Evolutionary conservation across 2,113 vertebrate species (phyloP).

Genomic region (Diglossa brunneiventris): DNA sequence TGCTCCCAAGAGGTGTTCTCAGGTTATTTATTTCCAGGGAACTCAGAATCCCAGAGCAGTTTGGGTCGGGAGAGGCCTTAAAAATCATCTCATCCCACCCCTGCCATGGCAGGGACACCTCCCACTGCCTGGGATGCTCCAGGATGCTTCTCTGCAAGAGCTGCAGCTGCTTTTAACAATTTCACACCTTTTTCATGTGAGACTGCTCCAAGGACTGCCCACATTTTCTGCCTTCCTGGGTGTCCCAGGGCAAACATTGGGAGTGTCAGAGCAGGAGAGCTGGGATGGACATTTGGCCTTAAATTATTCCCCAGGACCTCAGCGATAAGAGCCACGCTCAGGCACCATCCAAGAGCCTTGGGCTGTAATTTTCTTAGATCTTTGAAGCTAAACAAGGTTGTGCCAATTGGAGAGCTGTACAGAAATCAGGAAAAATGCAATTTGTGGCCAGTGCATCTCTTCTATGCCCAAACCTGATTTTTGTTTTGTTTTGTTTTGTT

Average conservation of each 20-base stretch:
- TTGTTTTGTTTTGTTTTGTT: background rate
- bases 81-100: background rate
- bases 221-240: background rate
- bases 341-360: background rate
- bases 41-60: background rate
- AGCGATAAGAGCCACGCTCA: background rate
- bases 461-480: background rate
- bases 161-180: background rate
- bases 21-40: background rate
- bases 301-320: background rate
- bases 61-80: background rate
- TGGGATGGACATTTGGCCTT: background rate
- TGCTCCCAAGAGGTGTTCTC: background rate
- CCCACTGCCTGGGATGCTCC: background rate
- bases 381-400: constrained; percentile 7
- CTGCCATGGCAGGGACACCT: background rate
- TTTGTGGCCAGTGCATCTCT: background rate
- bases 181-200: background rate
- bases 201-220: background rate
- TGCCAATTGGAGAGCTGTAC: background rate
- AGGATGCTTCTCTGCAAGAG: background rate
- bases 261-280: background rate
- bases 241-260: background rate
- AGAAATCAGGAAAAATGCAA: background rate
- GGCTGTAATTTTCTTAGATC: background rate